Evolutionary conservation across 2,797 vertebrate genomes (phyloP).

Genomic region (Streptopelia turtur): DNA sequence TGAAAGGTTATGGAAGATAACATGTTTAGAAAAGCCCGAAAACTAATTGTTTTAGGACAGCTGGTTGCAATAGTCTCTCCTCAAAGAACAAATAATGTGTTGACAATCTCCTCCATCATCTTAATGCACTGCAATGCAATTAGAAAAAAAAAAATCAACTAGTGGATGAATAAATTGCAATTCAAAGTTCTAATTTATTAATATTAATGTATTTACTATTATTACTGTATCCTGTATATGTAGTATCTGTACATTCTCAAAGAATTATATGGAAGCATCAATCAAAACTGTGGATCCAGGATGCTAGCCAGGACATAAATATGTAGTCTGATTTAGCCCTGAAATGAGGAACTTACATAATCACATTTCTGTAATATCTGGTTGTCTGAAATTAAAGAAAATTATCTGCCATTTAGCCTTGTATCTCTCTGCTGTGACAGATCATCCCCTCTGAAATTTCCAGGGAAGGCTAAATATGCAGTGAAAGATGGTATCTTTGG

Average conservation of each 20-base stretch:
- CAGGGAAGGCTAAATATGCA: not conserved
- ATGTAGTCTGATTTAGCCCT: not conserved
- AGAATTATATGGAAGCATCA: not conserved
- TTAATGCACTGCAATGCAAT: not conserved
- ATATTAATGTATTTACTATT: conserved; percentile 3
- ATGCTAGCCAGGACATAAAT: not conserved
- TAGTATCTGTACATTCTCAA: not conserved
- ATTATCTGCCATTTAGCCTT: not conserved
- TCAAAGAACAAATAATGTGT: not conserved
- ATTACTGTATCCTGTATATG: not conserved
- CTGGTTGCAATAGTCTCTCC: not conserved
- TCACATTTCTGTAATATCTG: conserved; percentile 17
- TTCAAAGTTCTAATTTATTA: not conserved
- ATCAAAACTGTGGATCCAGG: not conserved
- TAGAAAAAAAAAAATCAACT: not conserved
- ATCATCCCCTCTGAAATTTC: conserved; percentile 18
- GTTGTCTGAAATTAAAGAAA: conserved; percentile 34
- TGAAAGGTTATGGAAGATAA: not conserved
- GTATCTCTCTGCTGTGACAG: conserved; percentile 1
- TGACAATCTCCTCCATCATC: not conserved
- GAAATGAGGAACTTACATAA: conserved; percentile 1
- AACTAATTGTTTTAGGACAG: not conserved
- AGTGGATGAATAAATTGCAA: not conserved
- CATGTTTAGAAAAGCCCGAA: not conserved
- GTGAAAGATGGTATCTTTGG: conserved; percentile 6